Base-by-base conservation (phyloP, 2,888 invertebrate species). In the Rapana venosa region DNA sequence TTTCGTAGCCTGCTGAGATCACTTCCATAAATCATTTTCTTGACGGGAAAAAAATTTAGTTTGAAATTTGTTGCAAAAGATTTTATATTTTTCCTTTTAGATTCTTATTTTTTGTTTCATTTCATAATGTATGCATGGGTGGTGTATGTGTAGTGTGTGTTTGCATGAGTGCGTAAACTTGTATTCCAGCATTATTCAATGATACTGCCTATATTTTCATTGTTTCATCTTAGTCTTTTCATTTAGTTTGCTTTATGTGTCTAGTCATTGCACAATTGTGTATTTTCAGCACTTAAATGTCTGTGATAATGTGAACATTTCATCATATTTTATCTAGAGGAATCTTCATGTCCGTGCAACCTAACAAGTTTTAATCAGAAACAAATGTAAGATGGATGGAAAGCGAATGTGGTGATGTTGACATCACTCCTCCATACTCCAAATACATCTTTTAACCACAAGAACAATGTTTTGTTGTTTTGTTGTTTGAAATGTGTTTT, bases 261-360 rank as follows among this genome's bases (percentile, higher is more conserved):
- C 77, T 79, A 32, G 77, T 79, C 77, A 79, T 17, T 79, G 77
- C 77, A 79, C 77, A 32, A 30, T 79, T 32, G 15, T 32, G 74
- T 74, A 79, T 32, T 13, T 32, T 79, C 32, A 79, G 77, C 77
- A 79, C 77, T 79, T 79, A n/a, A 74, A n/a, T 8, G 32, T 79
- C 77, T 79, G 77, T 79, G 77, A 79, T 79, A 79, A 79, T 32
- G 77, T 74, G 17, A 32, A 32, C 17, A 17, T 79, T 79, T 79
- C 32, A 32, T 15, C 32, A 32, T 79, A 0, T 79, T 32, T 77
- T 30, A n/a, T n/a, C 32, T 32, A 1, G 0, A 30, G 32, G 77
- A 32, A 79, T 79, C 32, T 32, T 79, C 20, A 79, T 79, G 30
- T 79, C 32, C 32, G 20, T 30, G 32, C 20, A 15, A 79, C 77